Conservation (phyloP, 2,888 invertebrate species). For the Myathropa florea region DNA sequence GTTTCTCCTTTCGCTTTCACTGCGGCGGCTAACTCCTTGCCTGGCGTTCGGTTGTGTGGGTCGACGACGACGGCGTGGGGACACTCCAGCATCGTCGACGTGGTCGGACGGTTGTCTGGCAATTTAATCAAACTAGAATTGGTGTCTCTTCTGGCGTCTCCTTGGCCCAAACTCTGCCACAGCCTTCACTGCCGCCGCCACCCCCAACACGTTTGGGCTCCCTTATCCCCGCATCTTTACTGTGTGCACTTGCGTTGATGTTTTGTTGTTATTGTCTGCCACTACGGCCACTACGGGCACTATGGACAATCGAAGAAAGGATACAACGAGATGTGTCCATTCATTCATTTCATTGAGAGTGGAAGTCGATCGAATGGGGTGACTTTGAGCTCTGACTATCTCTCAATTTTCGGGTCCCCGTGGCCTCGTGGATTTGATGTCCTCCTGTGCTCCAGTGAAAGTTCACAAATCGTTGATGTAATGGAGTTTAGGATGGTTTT, state of each 20-base stretch:
- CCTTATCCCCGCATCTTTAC: constrained; percentile 35
- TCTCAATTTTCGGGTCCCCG: constrained; percentile 34
- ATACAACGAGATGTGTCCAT: constrained; percentile 40
- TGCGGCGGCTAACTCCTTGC: constrained; percentile 30
- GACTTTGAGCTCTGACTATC: constrained; percentile 24
- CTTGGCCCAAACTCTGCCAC: not conserved
- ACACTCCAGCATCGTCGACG: not conserved
- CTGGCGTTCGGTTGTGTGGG: constrained; percentile 8
- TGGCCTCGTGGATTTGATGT: constrained; percentile 17
- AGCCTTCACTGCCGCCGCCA: not conserved
- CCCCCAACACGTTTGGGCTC: not conserved
- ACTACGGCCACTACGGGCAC: too few relatives aligned
- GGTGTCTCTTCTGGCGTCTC: constrained; percentile 26
- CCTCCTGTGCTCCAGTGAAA: constrained; percentile 35
- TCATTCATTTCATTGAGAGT: constrained; percentile 52
- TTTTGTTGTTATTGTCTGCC: constrained; percentile 43
- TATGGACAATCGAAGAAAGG: constrained; percentile 37
- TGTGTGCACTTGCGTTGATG: constrained; percentile 51
- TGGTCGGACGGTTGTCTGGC: constrained; percentile 46
- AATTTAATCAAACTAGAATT: constrained; percentile 62
- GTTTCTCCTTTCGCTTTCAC: constrained; percentile 58
- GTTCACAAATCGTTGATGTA: constrained; percentile 66
- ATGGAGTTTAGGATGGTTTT: constrained; percentile 37
- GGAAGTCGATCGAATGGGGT: constrained; percentile 45
- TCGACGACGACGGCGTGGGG: not conserved